phyloP scores from a whole-genome alignment of 2,888 invertebrate species.

The Synanthedon vespiformis region DNA sequence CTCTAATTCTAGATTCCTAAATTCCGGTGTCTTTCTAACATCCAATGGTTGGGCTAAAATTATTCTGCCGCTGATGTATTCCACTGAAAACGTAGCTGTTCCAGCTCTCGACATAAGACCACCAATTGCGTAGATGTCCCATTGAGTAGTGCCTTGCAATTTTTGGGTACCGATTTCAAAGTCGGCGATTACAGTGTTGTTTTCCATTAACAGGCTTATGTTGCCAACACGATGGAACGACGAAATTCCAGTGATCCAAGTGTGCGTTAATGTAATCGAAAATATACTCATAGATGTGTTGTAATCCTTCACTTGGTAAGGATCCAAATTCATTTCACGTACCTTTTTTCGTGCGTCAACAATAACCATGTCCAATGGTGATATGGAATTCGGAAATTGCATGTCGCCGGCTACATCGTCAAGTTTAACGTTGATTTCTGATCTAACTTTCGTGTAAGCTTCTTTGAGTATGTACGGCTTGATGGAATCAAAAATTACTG shows the following conservation, averaged over 20 bases:
- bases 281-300: slow-evolving; percentile 79
- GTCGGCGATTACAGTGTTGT: slow-evolving; percentile 75
- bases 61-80: slow-evolving; percentile 78
- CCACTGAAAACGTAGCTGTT: slow-evolving; percentile 81
- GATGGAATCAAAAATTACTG: slow-evolving; percentile 86
- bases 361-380: slow-evolving; percentile 86
- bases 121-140: slow-evolving; percentile 79
- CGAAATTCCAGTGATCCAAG: slow-evolving; percentile 83
- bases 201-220: slow-evolving; percentile 77
- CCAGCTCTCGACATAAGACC: slow-evolving; percentile 78
- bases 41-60: slow-evolving; percentile 82
- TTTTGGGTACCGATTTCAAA: slow-evolving; percentile 85
- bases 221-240: slow-evolving; percentile 87
- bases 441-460: slow-evolving; percentile 80
- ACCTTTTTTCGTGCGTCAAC: slow-evolving; percentile 80
- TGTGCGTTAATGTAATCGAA: slow-evolving; percentile 76
- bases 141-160: slow-evolving; percentile 80
- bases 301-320: slow-evolving; percentile 79
- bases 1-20: slow-evolving; percentile 82
- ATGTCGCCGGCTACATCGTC: slow-evolving; percentile 76
- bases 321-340: slow-evolving; percentile 76
- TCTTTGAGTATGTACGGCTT: slow-evolving; percentile 86
- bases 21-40: slow-evolving; percentile 76
- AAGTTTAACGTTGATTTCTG: slow-evolving; percentile 80
- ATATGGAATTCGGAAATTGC: slow-evolving; percentile 86